These are phyloP conservation scores for Oryzias melastigma DNA, from an alignment of 2,113 vertebrate species.

Conservation along the genomic window DNA sequence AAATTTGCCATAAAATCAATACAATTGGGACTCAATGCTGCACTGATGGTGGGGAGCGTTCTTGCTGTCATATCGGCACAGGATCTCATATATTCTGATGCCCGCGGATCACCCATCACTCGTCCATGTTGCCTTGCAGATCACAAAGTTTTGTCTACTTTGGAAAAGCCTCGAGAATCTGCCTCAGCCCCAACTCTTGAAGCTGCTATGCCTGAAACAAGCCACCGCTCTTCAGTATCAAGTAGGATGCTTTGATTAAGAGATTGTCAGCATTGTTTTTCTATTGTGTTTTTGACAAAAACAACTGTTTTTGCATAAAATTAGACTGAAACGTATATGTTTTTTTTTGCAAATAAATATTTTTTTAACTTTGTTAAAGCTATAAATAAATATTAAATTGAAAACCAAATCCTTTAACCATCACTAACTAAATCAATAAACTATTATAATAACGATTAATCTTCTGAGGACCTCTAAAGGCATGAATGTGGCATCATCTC, in stretches of 20 bases:
- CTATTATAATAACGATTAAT: not conserved
- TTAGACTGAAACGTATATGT: not conserved
- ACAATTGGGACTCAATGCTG: slow-evolving; percentile 8
- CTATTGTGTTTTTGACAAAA: not conserved
- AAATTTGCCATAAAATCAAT: slow-evolving; percentile 7
- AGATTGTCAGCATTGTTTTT: slow-evolving; percentile 5
- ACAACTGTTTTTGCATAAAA: not conserved
- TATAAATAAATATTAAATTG: slow-evolving; percentile 4
- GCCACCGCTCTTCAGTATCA: slow-evolving; percentile 91
- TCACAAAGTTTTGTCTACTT: slow-evolving; percentile 87
- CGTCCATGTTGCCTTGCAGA: slow-evolving; percentile 79
- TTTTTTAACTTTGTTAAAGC: slow-evolving; percentile 2
- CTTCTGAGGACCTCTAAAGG: slow-evolving; percentile 1
- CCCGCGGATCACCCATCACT: slow-evolving; percentile 35
- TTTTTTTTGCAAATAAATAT: not conserved
- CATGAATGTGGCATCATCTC: slow-evolving; percentile 23
- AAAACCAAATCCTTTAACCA: not conserved
- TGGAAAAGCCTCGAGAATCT: slow-evolving; percentile 94
- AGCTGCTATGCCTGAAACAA: slow-evolving; percentile 89
- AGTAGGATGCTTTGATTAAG: slow-evolving; percentile 79
- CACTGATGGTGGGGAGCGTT: not conserved
- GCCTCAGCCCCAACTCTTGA: slow-evolving; percentile 94
- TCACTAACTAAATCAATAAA: not conserved
- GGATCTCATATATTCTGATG: slow-evolving; percentile 29
- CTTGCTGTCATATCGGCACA: slow-evolving; percentile 9